Percentiles rank a stretch among this genome's conserved stretches.
phyloP scores from a whole-genome alignment of 2,113 vertebrate genomes.

The Zapus hudsonius region DNA sequence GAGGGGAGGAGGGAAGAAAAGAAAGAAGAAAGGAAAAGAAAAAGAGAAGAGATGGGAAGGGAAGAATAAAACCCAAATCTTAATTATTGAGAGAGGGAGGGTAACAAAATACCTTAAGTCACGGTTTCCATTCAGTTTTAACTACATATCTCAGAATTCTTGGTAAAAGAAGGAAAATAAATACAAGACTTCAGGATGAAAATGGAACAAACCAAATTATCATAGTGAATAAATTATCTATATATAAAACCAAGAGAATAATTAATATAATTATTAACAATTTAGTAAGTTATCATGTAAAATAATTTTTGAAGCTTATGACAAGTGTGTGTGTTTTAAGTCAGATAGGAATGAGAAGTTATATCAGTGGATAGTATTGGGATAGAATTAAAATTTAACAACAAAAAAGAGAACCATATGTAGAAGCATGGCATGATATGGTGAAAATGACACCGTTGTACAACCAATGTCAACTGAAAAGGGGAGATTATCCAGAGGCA shows the following conservation, averaged over 20 bases:
- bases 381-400: not conserved
- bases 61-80: no score
- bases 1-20: no score
- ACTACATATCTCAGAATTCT: not conserved
- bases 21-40: no score
- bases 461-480: not conserved
- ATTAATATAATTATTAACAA: not conserved
- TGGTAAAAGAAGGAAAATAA: conserved; percentile 15
- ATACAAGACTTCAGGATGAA: no score
- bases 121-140: not conserved
- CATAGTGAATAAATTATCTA: not conserved
- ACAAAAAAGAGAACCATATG: not conserved
- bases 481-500: no score
- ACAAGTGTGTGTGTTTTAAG: not conserved
- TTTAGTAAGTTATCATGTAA: not conserved
- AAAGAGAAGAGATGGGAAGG: no score
- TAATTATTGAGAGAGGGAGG: not conserved
- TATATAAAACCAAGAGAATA: not conserved
- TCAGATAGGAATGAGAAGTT: not conserved
- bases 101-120: not conserved
- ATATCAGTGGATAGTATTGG: not conserved
- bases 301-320: not conserved
- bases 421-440: not conserved
- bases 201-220: not conserved
- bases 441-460: not conserved